Base-by-base conservation (phyloP, 2,888 invertebrate species). In the Criorhina ranunculi region DNA sequence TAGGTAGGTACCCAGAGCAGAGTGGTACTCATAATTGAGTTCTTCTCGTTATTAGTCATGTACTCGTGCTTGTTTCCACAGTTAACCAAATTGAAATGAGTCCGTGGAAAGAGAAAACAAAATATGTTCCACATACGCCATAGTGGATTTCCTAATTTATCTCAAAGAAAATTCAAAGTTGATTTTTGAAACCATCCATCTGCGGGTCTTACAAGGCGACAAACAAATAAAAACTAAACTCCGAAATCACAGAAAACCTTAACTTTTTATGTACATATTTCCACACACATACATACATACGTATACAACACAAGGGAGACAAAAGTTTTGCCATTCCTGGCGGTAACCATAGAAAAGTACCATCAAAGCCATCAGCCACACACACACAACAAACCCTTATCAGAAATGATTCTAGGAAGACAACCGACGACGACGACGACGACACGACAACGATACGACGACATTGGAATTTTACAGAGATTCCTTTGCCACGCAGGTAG, bases 241-340 rank as follows among this genome's bases (percentile, higher is more conserved):
- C 60, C 44, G 24, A 73, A 83, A 83, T 83, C 82, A 78, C 72
- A 67, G 72, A 37, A 60, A 46, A 7, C 67, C 8, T 55, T 57
- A 42, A n/a, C 35, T 72, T 72, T 66, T 60, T 66, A 44, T 49
- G 17, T 24, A n/a, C n/a, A n/a, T n/a, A n/a, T n/a, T 35, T 40
- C 11, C 40, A 8, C 24, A 12, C 40, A 11, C n/a, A 9, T 8
- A 33, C 51, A 60, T 37, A 44, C 59, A 29, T 42, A 15, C 44
- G 17, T 40, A 60, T 37, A 66, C 57, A 40, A 4, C 35, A 55
- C 49, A 42, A 66, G 57, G 44, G 66, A 66, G 57, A 46, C n/a
- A 37, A 72, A 83, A 78, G 79, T 77, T 83, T 83, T 78, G 60
- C 17, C 66, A 83, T 78, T 78, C 78, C 78, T 73, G 5, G 8